Evolutionary conservation across 64 coral and sea anemone genomes (phyloP).

Genomic region (Platygyra sinensis): DNA sequence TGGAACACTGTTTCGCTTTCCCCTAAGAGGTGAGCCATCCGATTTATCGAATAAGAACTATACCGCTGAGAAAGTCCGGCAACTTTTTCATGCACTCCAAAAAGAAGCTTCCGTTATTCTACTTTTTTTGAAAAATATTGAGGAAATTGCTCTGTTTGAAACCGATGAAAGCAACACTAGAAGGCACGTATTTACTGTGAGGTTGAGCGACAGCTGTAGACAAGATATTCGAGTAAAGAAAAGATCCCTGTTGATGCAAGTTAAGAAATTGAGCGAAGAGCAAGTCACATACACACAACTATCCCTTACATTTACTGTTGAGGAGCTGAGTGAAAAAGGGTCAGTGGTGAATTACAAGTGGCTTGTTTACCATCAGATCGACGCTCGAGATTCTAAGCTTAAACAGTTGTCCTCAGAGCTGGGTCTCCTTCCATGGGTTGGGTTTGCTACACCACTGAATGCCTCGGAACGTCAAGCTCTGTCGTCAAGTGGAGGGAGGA

Average conservation of each 20-base stretch:
- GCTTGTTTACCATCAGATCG: constrained; percentile 70
- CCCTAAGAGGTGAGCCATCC: constrained; percentile 60
- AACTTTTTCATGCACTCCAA: constrained; percentile 61
- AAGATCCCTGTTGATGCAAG: constrained; percentile 32
- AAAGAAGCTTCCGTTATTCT: constrained; percentile 83
- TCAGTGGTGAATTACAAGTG: constrained; percentile 34
- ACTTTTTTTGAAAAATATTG: constrained; percentile 82
- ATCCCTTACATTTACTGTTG: constrained; percentile 41
- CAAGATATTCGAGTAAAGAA: constrained; percentile 47
- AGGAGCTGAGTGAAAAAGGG: not conserved
- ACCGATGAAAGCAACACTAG: constrained; percentile 23
- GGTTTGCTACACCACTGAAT: constrained; percentile 61
- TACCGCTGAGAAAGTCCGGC: constrained; percentile 64
- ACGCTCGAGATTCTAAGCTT: constrained; percentile 45
- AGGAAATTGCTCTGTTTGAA: constrained; percentile 77
- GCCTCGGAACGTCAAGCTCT: constrained; percentile 6
- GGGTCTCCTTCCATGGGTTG: constrained; percentile 77
- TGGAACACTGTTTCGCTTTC: constrained; percentile 85
- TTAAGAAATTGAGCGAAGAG: constrained; percentile 21
- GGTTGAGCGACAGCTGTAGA: constrained; percentile 59
- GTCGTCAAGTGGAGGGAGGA: constrained; percentile 48
- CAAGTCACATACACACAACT: constrained; percentile 16
- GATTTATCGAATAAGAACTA: constrained; percentile 71
- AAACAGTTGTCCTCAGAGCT: constrained; percentile 55
- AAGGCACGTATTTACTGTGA: constrained; percentile 64